phyloP scores from a whole-genome alignment of 2,888 invertebrate species.

The Neoascia interrupta region DNA sequence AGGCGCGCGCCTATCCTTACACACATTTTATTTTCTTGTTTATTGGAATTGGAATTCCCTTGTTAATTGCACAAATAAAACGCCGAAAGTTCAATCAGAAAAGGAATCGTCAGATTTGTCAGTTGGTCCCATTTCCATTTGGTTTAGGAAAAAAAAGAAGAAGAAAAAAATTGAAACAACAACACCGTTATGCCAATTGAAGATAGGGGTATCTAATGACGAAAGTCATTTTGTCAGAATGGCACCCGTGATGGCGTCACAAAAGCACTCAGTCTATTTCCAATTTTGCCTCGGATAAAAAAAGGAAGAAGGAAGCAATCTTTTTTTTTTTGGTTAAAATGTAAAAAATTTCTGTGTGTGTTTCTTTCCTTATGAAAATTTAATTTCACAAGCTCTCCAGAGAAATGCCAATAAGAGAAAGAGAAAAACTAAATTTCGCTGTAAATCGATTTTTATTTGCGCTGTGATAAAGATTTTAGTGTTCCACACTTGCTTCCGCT shows the following conservation, averaged over 20 bases:
- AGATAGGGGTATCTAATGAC: conserved; percentile 13
- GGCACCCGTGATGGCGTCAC: conserved; percentile 18
- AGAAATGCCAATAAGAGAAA: neutral
- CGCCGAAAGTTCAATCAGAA: neutral
- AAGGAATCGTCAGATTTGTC: too few relatives aligned
- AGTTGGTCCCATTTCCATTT: neutral
- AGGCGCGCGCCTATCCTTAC: neutral
- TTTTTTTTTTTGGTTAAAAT: too few relatives aligned
- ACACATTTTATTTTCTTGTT: neutral
- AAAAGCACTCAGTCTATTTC: conserved; percentile 31
- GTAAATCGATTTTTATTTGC: conserved; percentile 44
- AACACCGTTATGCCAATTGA: neutral
- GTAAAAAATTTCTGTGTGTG: neutral
- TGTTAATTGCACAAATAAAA: conserved; percentile 5
- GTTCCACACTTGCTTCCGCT: conserved; percentile 22
- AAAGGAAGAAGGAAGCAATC: too few relatives aligned
- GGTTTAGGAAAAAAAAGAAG: too few relatives aligned
- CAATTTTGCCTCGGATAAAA: neutral
- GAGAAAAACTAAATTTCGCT: conserved; percentile 1
- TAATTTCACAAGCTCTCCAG: conserved; percentile 32
- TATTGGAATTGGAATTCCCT: conserved; percentile 1
- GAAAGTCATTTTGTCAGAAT: conserved; percentile 13
- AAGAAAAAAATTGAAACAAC: too few relatives aligned
- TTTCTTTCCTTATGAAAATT: conserved; percentile 43
- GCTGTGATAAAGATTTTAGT: conserved; percentile 32